Percentiles rank a stretch among this genome's conserved stretches.
These are phyloP conservation scores for Acronicta leporina DNA, from an alignment of 2,888 invertebrate species.

Conservation along the genomic window DNA sequence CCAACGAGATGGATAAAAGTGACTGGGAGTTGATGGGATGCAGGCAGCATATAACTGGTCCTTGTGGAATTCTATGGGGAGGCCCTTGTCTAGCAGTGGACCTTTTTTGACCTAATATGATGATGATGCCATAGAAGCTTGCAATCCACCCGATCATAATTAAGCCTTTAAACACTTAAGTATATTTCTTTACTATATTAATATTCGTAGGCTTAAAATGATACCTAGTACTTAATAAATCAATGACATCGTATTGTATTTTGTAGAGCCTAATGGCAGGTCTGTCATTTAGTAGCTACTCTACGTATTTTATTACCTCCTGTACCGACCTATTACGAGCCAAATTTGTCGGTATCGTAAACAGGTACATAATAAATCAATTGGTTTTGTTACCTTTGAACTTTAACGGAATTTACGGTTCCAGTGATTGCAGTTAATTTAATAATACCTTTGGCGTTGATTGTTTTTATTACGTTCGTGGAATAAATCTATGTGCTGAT, in stretches of 20 bases:
- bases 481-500: background rate
- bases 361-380: constrained; percentile 50
- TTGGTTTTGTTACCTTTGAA: constrained; percentile 38
- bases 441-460: constrained; percentile 10
- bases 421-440: constrained; percentile 32
- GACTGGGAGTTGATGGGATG: no score
- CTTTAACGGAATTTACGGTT: constrained; percentile 25
- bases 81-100: no score
- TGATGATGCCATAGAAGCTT: no score
- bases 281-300: constrained; percentile 44
- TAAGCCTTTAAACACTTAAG: no score
- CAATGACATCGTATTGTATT: constrained; percentile 24
- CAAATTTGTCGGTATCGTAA: constrained; percentile 46
- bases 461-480: background rate
- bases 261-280: constrained; percentile 40
- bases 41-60: no score
- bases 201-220: no score
- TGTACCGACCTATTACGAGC: constrained; percentile 38
- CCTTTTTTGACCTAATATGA: no score
- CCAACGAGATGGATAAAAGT: no score
- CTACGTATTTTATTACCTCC: constrained; percentile 44
- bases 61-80: no score
- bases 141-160: no score
- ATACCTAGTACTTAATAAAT: background rate
- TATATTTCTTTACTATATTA: no score